Conservation (phyloP, 2,113 vertebrate genomes). For the Pagrus major region DNA sequence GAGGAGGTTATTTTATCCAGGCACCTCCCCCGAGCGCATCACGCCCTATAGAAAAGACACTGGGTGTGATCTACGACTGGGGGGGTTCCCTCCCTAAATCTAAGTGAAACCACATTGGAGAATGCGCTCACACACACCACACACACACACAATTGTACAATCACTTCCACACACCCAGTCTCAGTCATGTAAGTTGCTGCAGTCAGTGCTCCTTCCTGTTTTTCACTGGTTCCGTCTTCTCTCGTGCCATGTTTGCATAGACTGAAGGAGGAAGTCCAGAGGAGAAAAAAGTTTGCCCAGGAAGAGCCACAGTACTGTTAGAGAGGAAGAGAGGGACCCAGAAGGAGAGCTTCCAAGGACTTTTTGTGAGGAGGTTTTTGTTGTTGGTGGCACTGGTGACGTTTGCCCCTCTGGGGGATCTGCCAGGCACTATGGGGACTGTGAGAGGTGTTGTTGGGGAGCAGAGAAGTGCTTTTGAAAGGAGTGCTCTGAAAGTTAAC, state of each 20-base stretch:
- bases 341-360: conserved; percentile 31
- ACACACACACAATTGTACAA: conserved; percentile 24
- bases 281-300: conserved; percentile 40
- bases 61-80: conserved; percentile 70
- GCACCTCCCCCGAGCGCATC: conserved; percentile 64
- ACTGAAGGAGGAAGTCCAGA: conserved; percentile 59
- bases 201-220: conserved; percentile 80
- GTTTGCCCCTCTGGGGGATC: conserved; percentile 28
- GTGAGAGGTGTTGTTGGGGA: conserved; percentile 41
- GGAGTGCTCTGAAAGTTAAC: conserved; percentile 23
- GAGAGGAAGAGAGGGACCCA: conserved; percentile 27
- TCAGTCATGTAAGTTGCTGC: conserved; percentile 60
- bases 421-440: conserved; percentile 45
- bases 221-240: conserved; percentile 74
- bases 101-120: conserved; percentile 81
- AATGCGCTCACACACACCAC: conserved; percentile 69
- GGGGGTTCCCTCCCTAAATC: conserved; percentile 72
- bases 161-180: conserved; percentile 47
- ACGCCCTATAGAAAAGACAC: conserved; percentile 63
- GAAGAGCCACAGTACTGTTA: conserved; percentile 20
- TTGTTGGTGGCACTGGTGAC: conserved; percentile 36
- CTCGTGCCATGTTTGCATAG: conserved; percentile 50
- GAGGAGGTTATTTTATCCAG: conserved; percentile 41
- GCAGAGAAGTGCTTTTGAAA: conserved; percentile 37
- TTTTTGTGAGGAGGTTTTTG: conserved; percentile 49